A percentile compares a stretch with the other conserved stretches of the same genome.
phyloP scores from a whole-genome alignment of 2,888 invertebrate species.

The Trissolcus japonicus region DNA sequence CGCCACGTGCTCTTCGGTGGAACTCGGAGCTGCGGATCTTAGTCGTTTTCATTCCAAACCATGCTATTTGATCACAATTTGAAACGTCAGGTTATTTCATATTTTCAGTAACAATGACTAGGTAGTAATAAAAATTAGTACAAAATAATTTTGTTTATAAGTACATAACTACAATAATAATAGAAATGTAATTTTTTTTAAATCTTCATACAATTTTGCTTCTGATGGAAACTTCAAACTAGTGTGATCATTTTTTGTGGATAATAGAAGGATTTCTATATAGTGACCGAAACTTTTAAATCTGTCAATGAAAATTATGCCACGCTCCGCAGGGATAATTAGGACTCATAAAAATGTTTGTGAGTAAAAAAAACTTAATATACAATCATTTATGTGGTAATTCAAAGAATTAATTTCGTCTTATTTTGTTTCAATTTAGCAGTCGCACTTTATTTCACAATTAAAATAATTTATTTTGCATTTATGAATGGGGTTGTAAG shows the following conservation, averaged over 20 bases:
- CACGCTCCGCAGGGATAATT: neutral
- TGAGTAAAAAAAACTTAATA: neutral
- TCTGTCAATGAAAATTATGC: neutral
- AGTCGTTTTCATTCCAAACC: neutral
- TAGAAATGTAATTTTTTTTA: neutral
- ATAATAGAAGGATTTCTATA: too few relatives aligned
- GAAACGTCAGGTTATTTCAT: neutral
- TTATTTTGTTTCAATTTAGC: too few relatives aligned
- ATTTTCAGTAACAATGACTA: neutral
- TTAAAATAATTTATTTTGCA: too few relatives aligned
- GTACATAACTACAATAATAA: neutral
- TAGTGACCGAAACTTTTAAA: too few relatives aligned
- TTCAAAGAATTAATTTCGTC: too few relatives aligned
- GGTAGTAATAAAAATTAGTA: neutral
- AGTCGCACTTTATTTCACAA: too few relatives aligned
- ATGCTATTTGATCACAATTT: neutral
- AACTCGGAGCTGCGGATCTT: conserved; percentile 32
- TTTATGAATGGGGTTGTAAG: too few relatives aligned
- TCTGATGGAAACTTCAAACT: too few relatives aligned
- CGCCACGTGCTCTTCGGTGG: conserved; percentile 70
- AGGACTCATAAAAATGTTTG: conserved; percentile 7
- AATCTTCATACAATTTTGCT: too few relatives aligned
- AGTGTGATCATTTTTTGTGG: too few relatives aligned
- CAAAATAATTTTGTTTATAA: neutral
- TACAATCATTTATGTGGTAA: too few relatives aligned